These are phyloP conservation scores for Drosophila ezoana DNA, from an alignment of 2,888 invertebrate genomes.

Conservation along the genomic window DNA sequence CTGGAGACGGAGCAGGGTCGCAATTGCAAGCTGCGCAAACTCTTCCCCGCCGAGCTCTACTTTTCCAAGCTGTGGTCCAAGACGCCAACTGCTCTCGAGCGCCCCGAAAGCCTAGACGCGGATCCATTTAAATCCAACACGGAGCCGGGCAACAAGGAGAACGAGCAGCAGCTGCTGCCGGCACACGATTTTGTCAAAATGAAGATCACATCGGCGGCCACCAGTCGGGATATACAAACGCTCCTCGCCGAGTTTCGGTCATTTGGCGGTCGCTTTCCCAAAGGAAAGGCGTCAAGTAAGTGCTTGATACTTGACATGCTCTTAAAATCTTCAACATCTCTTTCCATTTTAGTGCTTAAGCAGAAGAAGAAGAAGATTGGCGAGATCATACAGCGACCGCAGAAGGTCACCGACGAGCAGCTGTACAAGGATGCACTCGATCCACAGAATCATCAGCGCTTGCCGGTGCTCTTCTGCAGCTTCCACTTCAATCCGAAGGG, in stretches of 20 bases:
- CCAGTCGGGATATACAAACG: constrained; percentile 89
- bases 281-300: constrained; percentile 80
- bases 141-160: constrained; percentile 45
- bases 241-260: constrained; percentile 94
- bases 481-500: constrained; percentile 84
- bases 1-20: constrained; percentile 93
- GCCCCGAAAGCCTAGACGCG: constrained; percentile 71
- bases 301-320: neutral
- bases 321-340: neutral
- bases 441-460: constrained; percentile 92
- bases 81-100: constrained; percentile 46
- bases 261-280: constrained; percentile 89
- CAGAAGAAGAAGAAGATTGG: constrained; percentile 69
- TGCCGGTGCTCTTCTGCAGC: constrained; percentile 96
- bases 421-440: constrained; percentile 89
- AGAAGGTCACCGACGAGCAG: constrained; percentile 81
- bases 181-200: constrained; percentile 90
- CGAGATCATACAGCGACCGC: constrained; percentile 75
- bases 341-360: constrained; percentile 70
- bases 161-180: constrained; percentile 85
- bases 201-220: constrained; percentile 89
- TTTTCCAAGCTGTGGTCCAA: constrained; percentile 88
- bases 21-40: constrained; percentile 89
- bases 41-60: constrained; percentile 90
- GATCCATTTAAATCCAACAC: constrained; percentile 36